Evolutionary conservation across 1,140 invertebrate species (phyloP), one percentile per base, ranked within the genome.

Genomic region (Meloidogyne chitwoodi): DNA sequence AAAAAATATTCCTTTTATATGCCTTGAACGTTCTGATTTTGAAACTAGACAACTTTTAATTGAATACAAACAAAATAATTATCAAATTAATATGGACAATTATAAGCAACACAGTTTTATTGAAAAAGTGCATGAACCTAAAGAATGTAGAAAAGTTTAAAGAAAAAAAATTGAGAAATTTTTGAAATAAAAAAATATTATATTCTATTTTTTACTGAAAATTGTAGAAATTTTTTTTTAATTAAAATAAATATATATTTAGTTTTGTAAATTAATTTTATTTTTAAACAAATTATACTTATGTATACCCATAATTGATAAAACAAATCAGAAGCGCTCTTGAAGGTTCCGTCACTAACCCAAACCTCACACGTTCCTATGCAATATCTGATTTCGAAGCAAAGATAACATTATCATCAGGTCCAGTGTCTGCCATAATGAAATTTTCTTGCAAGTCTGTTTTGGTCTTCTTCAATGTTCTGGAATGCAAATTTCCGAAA

Each of bases 1-100:
- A 22, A 75, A 56, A 34, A 34, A 62, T 3, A 41, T 73, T 38
- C n/a, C 10, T 0, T 85, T 81, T 75, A 75, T 81, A 44, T 85
- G 83, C 77, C 64, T 84, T 71, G 74, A 71, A 48, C 79, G 79
- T 31, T 48, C 74, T 27, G 48, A 38, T 11, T 56, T 34, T 3
- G 64, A 80, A 68, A 74, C 79, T 38, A 79, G 78, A 8, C 78
- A 70, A 69, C 38, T 79, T 24, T 56, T 74, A 14, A 78, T 70
- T 38, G 19, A 71, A 56, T 56, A 22, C 48, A 56, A 56, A 56
- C 48, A 56, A 56, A 56, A 56, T 5, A 6, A 16, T n/a, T n/a
- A n/a, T 22, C 12, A 56, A n/a, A 56, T 56, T n/a, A 2, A 56
- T 22, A 56, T 56, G 19, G 6, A 22, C n/a, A n/a, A n/a, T 22